phyloP scores from a whole-genome alignment of 2,888 invertebrate genomes.

The Noctua pronuba region DNA sequence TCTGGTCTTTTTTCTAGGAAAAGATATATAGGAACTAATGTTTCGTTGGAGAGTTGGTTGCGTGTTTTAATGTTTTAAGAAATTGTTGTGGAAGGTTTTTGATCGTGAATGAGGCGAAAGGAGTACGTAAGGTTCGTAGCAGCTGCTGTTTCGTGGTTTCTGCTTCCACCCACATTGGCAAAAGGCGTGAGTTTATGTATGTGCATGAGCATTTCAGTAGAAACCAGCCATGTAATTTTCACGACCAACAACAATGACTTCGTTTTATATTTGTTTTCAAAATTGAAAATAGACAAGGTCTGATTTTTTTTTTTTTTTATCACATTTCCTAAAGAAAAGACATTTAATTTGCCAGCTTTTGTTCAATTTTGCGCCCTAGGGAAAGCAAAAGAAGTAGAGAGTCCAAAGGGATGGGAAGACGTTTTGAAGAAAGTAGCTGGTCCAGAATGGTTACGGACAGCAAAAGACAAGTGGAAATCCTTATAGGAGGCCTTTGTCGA shows the following conservation, averaged over 20 bases:
- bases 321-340: background rate
- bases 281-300: background rate
- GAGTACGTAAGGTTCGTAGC: background rate
- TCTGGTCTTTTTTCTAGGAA: background rate
- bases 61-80: background rate
- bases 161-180: background rate
- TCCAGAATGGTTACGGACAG: no score
- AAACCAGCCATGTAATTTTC: background rate
- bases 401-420: no score
- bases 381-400: no score
- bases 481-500: no score
- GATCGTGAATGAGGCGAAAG: background rate
- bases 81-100: background rate
- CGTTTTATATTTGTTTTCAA: background rate
- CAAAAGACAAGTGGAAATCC: no score
- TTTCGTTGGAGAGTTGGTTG: background rate
- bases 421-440: no score
- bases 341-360: background rate
- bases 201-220: background rate
- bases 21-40: background rate
- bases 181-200: background rate
- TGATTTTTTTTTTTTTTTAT: background rate
- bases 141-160: background rate
- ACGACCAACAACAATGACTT: background rate
- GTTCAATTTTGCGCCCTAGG: no score